Evolutionary conservation across 2,888 invertebrate genomes (phyloP), one percentile per base, ranked within the genome.

Genomic region (Ochlodes sylvanus): DNA sequence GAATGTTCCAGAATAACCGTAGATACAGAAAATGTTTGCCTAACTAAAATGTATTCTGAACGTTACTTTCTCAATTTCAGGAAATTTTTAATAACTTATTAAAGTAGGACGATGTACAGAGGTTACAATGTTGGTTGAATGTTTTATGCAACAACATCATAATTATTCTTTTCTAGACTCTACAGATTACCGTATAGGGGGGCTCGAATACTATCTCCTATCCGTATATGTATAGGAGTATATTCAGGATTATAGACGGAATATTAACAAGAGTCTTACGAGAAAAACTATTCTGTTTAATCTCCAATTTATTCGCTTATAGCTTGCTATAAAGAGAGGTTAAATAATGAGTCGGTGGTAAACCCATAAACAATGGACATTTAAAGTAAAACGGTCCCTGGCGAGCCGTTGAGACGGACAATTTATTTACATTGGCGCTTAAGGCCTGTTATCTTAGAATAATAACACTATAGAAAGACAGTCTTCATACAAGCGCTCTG

Each of bases 351-450:
- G 50, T 50, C 58, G 15, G 21, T 41, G 38, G 42, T 63, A 63
- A 55, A 63, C 27, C 55, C 32, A 63, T 63, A 63, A 63, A 55
- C 55, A 44, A 44, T 4, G 32, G 17, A 17, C 41, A 63, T 41
- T 63, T 44, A 42, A 63, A 55, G 52, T 14, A 15, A 55, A 63
- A 17, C 7, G 17, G 42, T 7, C 55, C 32, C 55, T 42, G 12
- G 42, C 2, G 63, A 55, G 17, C 32, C 55, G 38, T 55, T n/a
- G 27, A 15, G 42, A 15, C 15, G 17, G 47, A 47, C 7, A 21
- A 62, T 38, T 50, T 63, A 63, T 55, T 42, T 32, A n/a, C 19
- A 44, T 44, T 55, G 55, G 55, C 44, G 7, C 55, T 55, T 44
- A 41, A 55, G 55, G 44, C 32, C 42, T n/a, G 1, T 7, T 17